Percentiles rank a stretch among this genome's conserved stretches.
These are phyloP conservation scores for Neodiprion lecontei DNA, from an alignment of 1,140 invertebrate genomes.

Conservation along the genomic window DNA sequence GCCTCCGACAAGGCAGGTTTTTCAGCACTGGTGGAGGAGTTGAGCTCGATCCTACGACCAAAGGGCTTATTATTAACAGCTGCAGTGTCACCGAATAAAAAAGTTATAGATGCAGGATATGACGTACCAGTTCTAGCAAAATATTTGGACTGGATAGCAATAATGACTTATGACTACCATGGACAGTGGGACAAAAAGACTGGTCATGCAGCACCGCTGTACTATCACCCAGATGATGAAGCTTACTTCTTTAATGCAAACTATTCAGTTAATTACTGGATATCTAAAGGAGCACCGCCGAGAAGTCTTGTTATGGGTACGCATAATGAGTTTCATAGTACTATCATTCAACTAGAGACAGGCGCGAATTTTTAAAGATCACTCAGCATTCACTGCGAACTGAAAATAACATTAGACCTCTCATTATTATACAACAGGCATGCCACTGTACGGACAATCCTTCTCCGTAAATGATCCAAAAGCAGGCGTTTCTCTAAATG, in stretches of 20 bases:
- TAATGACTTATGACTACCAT: constrained; percentile 90
- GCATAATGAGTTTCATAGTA: neutral
- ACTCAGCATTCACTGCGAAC: neutral
- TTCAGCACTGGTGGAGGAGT: constrained; percentile 73
- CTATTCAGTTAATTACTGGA: constrained; percentile 89
- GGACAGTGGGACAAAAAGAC: constrained; percentile 86
- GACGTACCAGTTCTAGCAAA: constrained; percentile 76
- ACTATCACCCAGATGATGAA: constrained; percentile 73
- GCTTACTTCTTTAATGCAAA: constrained; percentile 67
- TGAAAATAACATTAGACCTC: neutral
- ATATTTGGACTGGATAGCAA: constrained; percentile 84
- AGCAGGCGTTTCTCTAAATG: constrained; percentile 67
- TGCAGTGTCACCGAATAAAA: constrained; percentile 88
- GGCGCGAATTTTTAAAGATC: neutral
- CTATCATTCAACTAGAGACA: no score
- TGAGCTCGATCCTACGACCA: constrained; percentile 76
- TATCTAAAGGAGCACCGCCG: constrained; percentile 78
- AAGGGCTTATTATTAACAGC: constrained; percentile 79
- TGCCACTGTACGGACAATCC: constrained; percentile 90
- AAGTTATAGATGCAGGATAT: constrained; percentile 84
- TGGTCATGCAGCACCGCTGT: constrained; percentile 83
- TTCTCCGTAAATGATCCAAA: constrained; percentile 72
- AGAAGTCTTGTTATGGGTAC: constrained; percentile 83
- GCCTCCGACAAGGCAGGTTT: constrained; percentile 83
- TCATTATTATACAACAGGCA: constrained; percentile 47